Evolutionary conservation across 2,888 invertebrate species (phyloP), one percentile per base, ranked within the genome.

Genomic region (Ormyrus pomaceus): DNA sequence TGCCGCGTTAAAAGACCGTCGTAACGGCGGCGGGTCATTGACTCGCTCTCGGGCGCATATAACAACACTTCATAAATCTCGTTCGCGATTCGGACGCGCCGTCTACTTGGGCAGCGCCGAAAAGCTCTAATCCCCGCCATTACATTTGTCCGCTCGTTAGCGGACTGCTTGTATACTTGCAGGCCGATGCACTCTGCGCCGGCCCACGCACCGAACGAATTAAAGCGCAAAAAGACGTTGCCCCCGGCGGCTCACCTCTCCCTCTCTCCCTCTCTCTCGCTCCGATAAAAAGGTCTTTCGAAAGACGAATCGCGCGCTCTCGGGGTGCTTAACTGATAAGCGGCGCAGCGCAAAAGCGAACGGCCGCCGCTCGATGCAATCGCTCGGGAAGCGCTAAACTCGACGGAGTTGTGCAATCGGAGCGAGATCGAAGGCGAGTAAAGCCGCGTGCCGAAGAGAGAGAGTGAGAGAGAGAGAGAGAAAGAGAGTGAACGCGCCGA

Each of bases 321-420:
- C 78, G 80, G 81, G 84, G 83, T 82, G 83, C 82, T 84, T 84
- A 84, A 84, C 85, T 83, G 84, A 85, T 85, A 84, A 84, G 84
- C 34, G 34, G 34, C 34, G 34, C n/a, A n/a, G 59, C 56, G 50
- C 34, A 55, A 82, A 83, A 77, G 83, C 83, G 79, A 82, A 62
- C 74, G 81, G 76, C 83, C 82, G 80, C 50, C 13, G 6, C 72
- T 11, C 70, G 80, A 82, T 81, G 82, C 81, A 78, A 82, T 82
- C 80, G 82, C 0, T 13, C 50, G 53, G 34, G n/a, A 58, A 51
- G 34, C 50, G 46, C 45, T 58, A 13, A 13, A n/a, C 50, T 56
- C 61, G 5, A n/a, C 53, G 9, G n/a, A 8, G 72, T 68, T 68
- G 68, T 62, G 72, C 69, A 64, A 72, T 69, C 53, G 45, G 59